phyloP scores from a whole-genome alignment of 2,888 invertebrate genomes.

The Cryptophagus acutangulus region DNA sequence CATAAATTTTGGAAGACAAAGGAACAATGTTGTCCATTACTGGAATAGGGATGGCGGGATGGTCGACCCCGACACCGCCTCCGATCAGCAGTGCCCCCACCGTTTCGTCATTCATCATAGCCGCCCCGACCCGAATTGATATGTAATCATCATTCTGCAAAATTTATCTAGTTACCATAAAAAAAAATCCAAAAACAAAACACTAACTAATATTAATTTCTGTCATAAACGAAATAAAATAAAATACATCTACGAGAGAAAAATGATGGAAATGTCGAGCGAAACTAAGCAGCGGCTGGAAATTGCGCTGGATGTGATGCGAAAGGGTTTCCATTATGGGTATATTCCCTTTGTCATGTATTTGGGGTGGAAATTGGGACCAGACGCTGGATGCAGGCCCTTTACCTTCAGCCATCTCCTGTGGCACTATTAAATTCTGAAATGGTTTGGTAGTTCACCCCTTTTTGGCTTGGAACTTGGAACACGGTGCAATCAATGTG shows the following conservation, averaged over 20 bases:
- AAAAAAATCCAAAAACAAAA: conserved; percentile 2
- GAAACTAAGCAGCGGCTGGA: conserved; percentile 29
- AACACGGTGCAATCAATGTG: too few species aligned
- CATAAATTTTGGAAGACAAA: conserved; percentile 39
- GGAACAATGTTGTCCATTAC: conserved; percentile 29
- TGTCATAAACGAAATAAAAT: neutral
- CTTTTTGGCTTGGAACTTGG: too few species aligned
- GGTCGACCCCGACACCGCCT: conserved; percentile 17
- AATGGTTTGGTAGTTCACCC: too few species aligned
- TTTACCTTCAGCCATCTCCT: conserved; percentile 34
- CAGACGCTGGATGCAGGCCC: conserved; percentile 31
- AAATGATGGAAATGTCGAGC: conserved; percentile 17
- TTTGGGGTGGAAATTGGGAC: conserved; percentile 36
- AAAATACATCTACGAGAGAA: neutral
- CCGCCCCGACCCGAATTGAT: conserved; percentile 47
- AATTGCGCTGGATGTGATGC: conserved; percentile 25
- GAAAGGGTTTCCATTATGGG: conserved; percentile 30
- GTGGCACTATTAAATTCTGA: conserved; percentile 33
- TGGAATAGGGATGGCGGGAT: conserved; percentile 27
- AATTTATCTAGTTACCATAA: conserved; percentile 4
- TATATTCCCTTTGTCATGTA: conserved; percentile 37
- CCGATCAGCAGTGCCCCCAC: conserved; percentile 44
- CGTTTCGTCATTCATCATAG: conserved; percentile 47
- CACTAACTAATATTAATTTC: neutral
- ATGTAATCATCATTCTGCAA: conserved; percentile 51